These are phyloP conservation scores for Pegoplata infirma DNA, from an alignment of 2,888 invertebrate species.

Conservation along the genomic window DNA sequence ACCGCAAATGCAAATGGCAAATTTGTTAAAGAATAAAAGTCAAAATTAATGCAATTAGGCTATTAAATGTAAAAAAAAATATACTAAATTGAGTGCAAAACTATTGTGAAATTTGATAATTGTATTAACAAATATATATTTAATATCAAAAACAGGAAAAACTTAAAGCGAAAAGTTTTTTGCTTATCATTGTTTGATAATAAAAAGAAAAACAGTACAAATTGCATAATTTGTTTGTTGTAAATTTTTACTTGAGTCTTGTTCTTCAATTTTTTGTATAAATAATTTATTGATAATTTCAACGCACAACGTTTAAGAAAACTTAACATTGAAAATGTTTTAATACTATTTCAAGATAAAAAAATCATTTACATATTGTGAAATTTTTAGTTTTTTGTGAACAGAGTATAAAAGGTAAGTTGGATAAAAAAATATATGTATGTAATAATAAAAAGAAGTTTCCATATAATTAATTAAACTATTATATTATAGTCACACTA, in stretches of 20 bases:
- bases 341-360: no score
- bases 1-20: neutral
- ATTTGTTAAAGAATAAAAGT: constrained; percentile 10
- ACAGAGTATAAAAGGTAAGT: no score
- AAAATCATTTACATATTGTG: no score
- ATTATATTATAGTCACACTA: no score
- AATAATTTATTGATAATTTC: neutral
- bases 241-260: neutral
- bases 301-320: no score
- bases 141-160: neutral
- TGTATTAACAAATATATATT: neutral
- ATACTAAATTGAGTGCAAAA: neutral
- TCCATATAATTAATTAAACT: no score
- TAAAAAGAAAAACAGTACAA: neutral
- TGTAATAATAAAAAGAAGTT: no score
- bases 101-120: neutral
- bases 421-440: no score
- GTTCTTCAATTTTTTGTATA: neutral
- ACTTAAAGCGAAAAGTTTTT: neutral
- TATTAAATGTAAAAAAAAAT: neutral
- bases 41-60: constrained; percentile 20
- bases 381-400: no score
- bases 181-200: constrained; percentile 25
- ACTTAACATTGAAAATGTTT: no score
- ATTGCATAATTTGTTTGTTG: constrained; percentile 38